A percentile compares a stretch with the other conserved stretches of the same genome.
Evolutionary conservation across 53 echinoderm and acorn worm genomes (phyloP).

Genomic region (Echinarachnius parma): DNA sequence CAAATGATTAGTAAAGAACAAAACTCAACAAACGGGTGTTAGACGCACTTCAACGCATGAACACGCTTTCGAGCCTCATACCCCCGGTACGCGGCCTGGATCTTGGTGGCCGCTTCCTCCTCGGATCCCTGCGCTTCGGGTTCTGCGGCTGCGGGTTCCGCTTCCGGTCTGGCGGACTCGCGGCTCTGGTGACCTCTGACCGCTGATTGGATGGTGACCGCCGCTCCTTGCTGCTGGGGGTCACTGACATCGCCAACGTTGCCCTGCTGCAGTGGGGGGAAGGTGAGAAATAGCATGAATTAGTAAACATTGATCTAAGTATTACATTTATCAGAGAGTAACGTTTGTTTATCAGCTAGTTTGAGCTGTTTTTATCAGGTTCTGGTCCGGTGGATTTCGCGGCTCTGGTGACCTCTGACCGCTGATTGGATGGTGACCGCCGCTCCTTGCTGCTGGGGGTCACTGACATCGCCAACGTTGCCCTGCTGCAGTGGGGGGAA

Average conservation of each 20-base stretch:
- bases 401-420: conserved; percentile 86
- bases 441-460: conserved; percentile 93
- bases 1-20: not conserved
- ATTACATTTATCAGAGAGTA: no score
- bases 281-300: not conserved
- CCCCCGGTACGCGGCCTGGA: conserved; percentile 88
- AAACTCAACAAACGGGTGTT: conserved; percentile 31
- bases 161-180: conserved; percentile 14
- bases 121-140: conserved; percentile 8
- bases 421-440: conserved; percentile 88
- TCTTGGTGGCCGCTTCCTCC: conserved; percentile 76
- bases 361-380: no score
- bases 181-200: conserved; percentile 90
- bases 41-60: conserved; percentile 84
- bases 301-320: no score
- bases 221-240: conserved; percentile 93
- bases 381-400: no score
- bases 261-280: conserved; percentile 38
- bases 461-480: conserved; percentile 90
- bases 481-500: conserved; percentile 41
- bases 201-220: conserved; percentile 83
- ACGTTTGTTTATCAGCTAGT: no score
- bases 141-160: not conserved
- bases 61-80: conserved; percentile 94
- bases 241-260: conserved; percentile 94